These are phyloP conservation scores for Rhinopithecus roxellana DNA, from an alignment of 2,113 vertebrate species.

Conservation along the genomic window DNA sequence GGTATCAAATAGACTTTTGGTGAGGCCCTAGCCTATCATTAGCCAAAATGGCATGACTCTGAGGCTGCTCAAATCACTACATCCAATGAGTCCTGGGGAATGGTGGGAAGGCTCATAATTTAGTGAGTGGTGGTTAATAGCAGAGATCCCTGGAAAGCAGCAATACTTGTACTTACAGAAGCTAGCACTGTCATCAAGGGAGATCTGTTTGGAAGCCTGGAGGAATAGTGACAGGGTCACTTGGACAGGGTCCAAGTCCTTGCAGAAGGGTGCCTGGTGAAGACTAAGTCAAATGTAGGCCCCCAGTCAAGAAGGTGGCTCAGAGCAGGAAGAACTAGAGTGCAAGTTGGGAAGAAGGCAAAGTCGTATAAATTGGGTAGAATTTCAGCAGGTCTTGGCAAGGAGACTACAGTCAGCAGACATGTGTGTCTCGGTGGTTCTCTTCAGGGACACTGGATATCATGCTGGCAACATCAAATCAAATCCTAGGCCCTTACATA, in stretches of 20 bases:
- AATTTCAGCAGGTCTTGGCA: not conserved
- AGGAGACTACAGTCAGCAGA: not conserved
- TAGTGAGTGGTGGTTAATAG: not conserved
- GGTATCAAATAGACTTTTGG: not conserved
- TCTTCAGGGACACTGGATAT: not conserved
- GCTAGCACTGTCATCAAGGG: not conserved
- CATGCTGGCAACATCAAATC: not conserved
- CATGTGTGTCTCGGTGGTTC: not conserved
- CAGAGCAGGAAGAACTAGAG: not conserved
- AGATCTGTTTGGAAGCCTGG: not conserved
- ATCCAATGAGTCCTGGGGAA: not conserved
- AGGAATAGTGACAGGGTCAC: not conserved
- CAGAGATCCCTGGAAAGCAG: not conserved
- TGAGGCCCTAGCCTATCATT: not conserved
- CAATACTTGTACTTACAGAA: not conserved
- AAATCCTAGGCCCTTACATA: not conserved
- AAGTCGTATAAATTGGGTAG: not conserved
- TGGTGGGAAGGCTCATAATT: not conserved
- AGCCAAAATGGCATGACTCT: not conserved
- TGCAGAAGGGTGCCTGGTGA: not conserved
- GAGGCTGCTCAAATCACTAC: not conserved
- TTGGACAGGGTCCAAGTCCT: not conserved
- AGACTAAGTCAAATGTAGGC: not conserved
- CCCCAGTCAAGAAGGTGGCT: not conserved
- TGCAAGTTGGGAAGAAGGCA: not conserved